Evolutionary conservation across 2,113 vertebrate species (phyloP), one percentile per base, ranked within the genome.

Genomic region (Podarcis raffonei): DNA sequence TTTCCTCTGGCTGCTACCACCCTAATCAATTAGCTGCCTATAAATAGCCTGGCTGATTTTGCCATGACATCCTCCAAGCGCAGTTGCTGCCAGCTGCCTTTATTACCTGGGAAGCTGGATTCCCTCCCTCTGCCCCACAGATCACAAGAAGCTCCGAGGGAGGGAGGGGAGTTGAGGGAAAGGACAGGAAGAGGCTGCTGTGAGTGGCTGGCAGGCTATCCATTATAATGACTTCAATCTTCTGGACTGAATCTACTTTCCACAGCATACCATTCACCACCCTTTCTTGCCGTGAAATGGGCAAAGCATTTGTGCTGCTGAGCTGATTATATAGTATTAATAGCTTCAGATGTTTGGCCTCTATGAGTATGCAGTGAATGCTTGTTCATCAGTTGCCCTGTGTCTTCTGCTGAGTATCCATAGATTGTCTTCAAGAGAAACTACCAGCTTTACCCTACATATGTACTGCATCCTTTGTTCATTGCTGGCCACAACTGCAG

Each of bases 1-100:
- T 94, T 96, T 96, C 92, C 93, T 96, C 62, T 91, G 88, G 66
- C 74, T 83, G 83, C 81, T 87, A 20, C 92, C 25, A 78, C 81
- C 92, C 89, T 87, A 88, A 94, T 94, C 88, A 89, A 94, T 94
- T 91, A 86, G 11, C 1, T 2, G 89, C 81, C 90, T 93, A 91
- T 89, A 92, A 96, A 95, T 71, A 94, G 83, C 74, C 32, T 66
- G 80, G 65, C 78, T 89, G 91, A 92, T 91, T 89, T 87, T 94
- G 93, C 0, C 23, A 90, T 87, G 93, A 89, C 92, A 89, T 88
- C 87, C 9, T 2, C 82, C 89, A 69, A 1, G 0, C 68, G 69
- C 57, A n/a, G 27, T 71, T 83, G 9, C 65, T 0, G 2, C 79
- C 85, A 74, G 89, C 90, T 95, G 91, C 92, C 94, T 92, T 79